phyloP scores from a whole-genome alignment of 2,113 vertebrate genomes.

The Corvus moneduloides region DNA sequence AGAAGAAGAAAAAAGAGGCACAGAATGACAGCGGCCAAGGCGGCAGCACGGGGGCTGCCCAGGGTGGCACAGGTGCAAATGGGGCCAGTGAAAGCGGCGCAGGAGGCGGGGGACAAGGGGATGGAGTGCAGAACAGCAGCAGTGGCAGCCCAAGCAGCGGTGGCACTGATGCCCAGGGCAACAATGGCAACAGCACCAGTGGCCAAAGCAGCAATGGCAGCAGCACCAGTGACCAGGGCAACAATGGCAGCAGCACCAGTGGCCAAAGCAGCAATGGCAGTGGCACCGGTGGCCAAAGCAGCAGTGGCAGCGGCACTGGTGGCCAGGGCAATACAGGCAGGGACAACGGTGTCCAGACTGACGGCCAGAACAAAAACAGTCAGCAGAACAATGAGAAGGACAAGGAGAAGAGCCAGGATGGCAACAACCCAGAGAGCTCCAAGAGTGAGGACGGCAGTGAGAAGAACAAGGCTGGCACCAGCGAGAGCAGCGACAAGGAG shows the following conservation, averaged over 20 bases:
- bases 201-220: too few species aligned
- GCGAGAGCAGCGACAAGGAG: background rate
- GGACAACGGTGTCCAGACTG: too few species aligned
- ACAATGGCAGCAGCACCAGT: too few species aligned
- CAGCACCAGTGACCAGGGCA: background rate
- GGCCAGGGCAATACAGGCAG: background rate
- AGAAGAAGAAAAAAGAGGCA: rapidly evolving
- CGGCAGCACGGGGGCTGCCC: rapidly evolving
- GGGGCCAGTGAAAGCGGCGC: rapidly evolving
- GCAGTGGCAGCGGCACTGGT: too few species aligned
- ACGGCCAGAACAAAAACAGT: too few species aligned
- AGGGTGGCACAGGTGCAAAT: rapidly evolving
- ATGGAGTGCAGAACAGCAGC: rapidly evolving
- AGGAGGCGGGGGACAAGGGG: rapidly evolving
- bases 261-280: background rate
- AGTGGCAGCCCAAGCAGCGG: too few species aligned
- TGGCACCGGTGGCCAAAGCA: rapidly evolving
- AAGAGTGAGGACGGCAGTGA: rapidly evolving
- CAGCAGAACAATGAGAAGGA: rapidly evolving
- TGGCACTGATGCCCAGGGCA: background rate
- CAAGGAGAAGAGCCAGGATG: rapidly evolving
- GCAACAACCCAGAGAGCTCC: rapidly evolving
- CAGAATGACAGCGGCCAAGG: rapidly evolving
- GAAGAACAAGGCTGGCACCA: rapidly evolving
- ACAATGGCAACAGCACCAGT: background rate